Evolutionary conservation across 64 coral and sea anemone species (phyloP), one percentile per base, ranked within the genome.

Genomic region (Catalaphyllia jardinei): DNA sequence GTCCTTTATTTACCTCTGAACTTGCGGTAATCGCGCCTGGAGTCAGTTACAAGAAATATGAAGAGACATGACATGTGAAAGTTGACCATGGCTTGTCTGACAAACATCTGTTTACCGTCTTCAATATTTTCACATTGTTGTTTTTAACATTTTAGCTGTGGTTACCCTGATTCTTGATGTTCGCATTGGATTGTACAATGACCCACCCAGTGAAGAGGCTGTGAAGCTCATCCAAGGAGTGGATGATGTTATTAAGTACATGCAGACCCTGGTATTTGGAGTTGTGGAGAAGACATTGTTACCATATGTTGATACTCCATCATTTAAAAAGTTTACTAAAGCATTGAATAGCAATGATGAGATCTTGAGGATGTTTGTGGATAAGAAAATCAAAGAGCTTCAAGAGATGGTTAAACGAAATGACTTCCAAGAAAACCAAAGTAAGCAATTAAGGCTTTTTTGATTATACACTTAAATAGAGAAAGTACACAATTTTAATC

Each of bases 101-200:
- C 33, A 35, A 35, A 35, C 33, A 35, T 35, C 33, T 35, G 1
- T 35, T 35, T 35, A 35, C 33, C 33, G 1, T 35, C 33, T 3
- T 35, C 3, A 35, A 35, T 35, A 35, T 35, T 35, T 35, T 35
- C 33, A 35, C 33, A 35, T 35, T 35, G 33, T 35, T 46, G 7
- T 46, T 46, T 46, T 46, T 8, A 72, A 11, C 50, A 14, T 79
- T 67, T 18, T 1, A 92, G 90, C 73, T 62, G 29, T 92, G 2
- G 83, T 74, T 17, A 87, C 83, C n/a, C 27, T 92, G 39, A 75
- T 57, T 14, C 87, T 92, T 49, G 83, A 92, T 38, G 63, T 39
- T 35, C 67, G 83, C 0, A 76, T 92, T 16, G 90, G 90, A 25
- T 30, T 92, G 0, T 92, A 87, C n/a, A 60, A 79, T 67, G 90